These are phyloP conservation scores for Phylloscopus whistleri DNA, from an alignment of 2,113 vertebrate genomes.

Conservation along the genomic window DNA sequence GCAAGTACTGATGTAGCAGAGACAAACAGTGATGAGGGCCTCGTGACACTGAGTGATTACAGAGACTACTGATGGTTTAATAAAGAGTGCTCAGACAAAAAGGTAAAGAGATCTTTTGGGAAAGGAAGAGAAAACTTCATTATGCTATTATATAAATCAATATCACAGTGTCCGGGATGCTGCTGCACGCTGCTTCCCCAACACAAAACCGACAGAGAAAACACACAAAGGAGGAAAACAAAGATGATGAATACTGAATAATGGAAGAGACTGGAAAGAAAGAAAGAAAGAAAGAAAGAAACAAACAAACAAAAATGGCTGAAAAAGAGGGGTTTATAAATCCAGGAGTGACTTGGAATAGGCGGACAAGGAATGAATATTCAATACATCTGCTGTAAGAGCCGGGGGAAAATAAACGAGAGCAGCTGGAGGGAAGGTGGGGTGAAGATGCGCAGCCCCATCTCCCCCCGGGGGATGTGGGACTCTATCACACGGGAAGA, in stretches of 20 bases:
- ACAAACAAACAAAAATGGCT: not conserved
- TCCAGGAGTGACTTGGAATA: not conserved
- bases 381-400: not conserved
- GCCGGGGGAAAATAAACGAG: not conserved
- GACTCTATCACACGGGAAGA: accelerated
- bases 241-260: not conserved
- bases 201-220: not conserved
- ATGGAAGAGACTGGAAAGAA: not conserved
- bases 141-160: not conserved
- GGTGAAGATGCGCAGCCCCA: accelerated
- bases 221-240: not conserved
- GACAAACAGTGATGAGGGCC: not conserved
- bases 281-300: not conserved
- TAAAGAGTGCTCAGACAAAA: not conserved
- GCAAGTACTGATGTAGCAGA: not conserved
- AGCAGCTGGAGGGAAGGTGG: accelerated
- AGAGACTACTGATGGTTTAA: not conserved
- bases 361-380: not conserved
- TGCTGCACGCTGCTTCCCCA: not conserved
- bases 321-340: not conserved
- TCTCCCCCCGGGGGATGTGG: not conserved
- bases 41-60: not conserved
- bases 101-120: not conserved
- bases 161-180: not conserved
- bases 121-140: conserved; percentile 6